Percentiles rank a stretch among this genome's conserved stretches.
These are phyloP conservation scores for Delphinapterus leucas DNA, from an alignment of 2,113 vertebrate species.

Conservation along the genomic window DNA sequence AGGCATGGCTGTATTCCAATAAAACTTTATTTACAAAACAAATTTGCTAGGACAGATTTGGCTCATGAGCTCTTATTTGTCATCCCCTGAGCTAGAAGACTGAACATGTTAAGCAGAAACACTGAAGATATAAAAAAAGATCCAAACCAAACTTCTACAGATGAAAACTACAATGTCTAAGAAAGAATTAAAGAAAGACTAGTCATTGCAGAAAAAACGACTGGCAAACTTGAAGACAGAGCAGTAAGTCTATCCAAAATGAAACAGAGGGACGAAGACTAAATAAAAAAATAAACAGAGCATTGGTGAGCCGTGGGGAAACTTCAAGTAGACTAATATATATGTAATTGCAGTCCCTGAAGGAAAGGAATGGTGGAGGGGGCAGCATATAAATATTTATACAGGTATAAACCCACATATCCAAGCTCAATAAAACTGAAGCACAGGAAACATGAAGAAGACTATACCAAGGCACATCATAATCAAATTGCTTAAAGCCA, in stretches of 20 bases:
- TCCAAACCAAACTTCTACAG: not conserved
- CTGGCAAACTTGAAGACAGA: not conserved
- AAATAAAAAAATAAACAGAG: not conserved
- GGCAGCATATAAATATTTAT: not conserved
- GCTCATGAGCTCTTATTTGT: not conserved
- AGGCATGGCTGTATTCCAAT: not conserved
- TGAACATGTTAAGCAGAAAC: not conserved
- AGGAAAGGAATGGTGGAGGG: not conserved
- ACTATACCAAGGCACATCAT: not conserved
- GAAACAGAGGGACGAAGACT: not conserved
- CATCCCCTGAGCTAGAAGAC: not conserved
- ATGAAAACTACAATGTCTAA: not conserved
- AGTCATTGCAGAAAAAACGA: not conserved
- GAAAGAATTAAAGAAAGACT: conserved; percentile 12
- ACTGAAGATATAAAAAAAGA: not conserved
- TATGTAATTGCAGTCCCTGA: not conserved
- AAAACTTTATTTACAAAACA: conserved; percentile 33
- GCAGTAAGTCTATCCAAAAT: not conserved
- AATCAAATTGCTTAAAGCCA: not conserved
- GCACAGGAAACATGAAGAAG: not conserved
- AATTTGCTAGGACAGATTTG: not conserved
- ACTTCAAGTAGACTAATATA: not conserved
- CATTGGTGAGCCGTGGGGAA: not conserved
- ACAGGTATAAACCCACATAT: not conserved
- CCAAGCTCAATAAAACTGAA: not conserved